phyloP scores from a whole-genome alignment of 1,140 invertebrate genomes.

The Portunus trituberculatus region DNA sequence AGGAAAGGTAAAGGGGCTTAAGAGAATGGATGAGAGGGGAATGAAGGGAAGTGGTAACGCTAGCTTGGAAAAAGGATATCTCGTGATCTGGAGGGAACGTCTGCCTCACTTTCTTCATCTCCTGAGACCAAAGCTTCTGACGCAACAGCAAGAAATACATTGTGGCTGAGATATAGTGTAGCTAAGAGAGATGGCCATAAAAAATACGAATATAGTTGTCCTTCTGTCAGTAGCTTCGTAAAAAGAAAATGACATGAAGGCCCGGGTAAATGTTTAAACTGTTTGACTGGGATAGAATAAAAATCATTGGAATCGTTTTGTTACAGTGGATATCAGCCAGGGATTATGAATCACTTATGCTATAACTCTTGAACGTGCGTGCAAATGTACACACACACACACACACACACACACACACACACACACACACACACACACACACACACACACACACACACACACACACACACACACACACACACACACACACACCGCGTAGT shows the following conservation, averaged over 20 bases:
- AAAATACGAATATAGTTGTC: background rate
- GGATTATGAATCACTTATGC: background rate
- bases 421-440: background rate
- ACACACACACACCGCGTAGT: too few relatives aligned
- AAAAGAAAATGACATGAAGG: background rate
- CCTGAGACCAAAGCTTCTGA: background rate
- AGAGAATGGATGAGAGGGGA: background rate
- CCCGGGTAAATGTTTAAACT: background rate
- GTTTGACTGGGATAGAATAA: background rate
- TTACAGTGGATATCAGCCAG: background rate
- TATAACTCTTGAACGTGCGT: background rate
- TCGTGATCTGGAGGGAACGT: background rate
- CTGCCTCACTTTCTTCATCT: background rate
- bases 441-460: conserved; percentile 20
- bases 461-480: conserved; percentile 17
- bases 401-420: conserved; percentile 20
- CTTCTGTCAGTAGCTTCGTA: background rate
- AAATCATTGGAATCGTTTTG: background rate
- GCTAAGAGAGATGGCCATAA: background rate
- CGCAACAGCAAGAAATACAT: too few relatives aligned
- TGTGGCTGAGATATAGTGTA: background rate
- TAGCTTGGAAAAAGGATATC: background rate
- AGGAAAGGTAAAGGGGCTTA: background rate
- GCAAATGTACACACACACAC: background rate
- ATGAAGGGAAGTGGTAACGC: background rate